A percentile compares a stretch with the other conserved stretches of the same genome.
Evolutionary conservation across 2,888 invertebrate genomes (phyloP).

Genomic region (Hesperia comma): DNA sequence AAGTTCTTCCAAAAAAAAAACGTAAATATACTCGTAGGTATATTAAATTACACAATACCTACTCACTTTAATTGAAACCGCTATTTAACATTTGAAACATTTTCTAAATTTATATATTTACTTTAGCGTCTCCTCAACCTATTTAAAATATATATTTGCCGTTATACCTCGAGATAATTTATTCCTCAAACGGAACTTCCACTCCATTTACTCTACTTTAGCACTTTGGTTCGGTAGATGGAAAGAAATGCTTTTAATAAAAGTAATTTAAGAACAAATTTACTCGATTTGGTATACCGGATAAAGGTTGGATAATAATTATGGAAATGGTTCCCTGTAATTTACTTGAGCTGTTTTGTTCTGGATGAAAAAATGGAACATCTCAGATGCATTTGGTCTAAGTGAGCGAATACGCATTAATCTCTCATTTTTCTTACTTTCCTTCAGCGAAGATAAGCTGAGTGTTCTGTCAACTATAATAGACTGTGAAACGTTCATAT

Average conservation of each 20-base stretch:
- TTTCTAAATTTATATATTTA: conserved; percentile 41
- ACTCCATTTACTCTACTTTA: conserved; percentile 78
- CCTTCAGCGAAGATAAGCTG: too few relatives aligned
- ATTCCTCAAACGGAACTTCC: conserved; percentile 75
- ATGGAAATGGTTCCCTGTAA: conserved; percentile 61
- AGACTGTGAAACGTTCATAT: too few relatives aligned
- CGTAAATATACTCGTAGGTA: too few relatives aligned
- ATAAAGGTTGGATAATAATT: conserved; percentile 79
- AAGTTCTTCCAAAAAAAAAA: too few relatives aligned
- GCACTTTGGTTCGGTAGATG: conserved; percentile 72
- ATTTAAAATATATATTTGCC: conserved; percentile 64
- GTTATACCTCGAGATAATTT: conserved; percentile 71
- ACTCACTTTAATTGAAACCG: too few relatives aligned
- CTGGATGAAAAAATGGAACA: conserved; percentile 11
- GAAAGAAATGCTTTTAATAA: conserved; percentile 81
- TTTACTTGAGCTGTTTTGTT: conserved; percentile 63
- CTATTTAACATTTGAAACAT: conserved; percentile 5
- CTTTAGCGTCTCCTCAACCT: conserved; percentile 47
- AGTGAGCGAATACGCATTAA: not conserved
- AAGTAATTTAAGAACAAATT: conserved; percentile 78
- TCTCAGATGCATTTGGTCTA: not conserved
- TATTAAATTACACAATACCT: too few relatives aligned
- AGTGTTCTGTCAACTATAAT: too few relatives aligned
- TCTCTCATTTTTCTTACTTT: not conserved
- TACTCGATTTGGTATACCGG: conserved; percentile 67